These are phyloP conservation scores for Pilophorus perplexus DNA, from an alignment of 2,888 invertebrate genomes.

Conservation along the genomic window DNA sequence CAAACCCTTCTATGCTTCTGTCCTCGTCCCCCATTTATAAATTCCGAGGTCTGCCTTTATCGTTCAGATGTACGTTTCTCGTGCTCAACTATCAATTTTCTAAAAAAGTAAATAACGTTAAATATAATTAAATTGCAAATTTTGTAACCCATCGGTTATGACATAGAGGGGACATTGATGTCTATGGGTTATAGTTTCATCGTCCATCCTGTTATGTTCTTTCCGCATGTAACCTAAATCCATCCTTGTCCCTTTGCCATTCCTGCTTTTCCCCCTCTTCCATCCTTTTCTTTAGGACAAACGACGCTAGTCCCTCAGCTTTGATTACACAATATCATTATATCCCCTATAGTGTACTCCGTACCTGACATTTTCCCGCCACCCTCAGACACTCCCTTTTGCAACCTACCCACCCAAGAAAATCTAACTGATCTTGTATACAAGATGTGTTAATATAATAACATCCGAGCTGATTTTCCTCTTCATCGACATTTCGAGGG, in stretches of 20 bases:
- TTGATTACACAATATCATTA: constrained; percentile 30
- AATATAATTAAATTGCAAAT: too few species aligned
- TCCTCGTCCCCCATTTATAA: not conserved
- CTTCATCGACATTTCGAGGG: too few species aligned
- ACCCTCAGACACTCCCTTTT: not conserved
- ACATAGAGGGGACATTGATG: too few species aligned
- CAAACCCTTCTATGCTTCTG: not conserved
- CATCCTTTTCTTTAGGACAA: not conserved
- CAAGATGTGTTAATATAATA: too few species aligned
- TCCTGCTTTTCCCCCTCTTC: not conserved
- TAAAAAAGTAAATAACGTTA: too few species aligned
- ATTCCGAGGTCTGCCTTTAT: too few species aligned
- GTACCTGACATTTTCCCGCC: not conserved
- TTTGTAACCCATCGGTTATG: too few species aligned
- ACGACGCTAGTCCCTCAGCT: constrained; percentile 13
- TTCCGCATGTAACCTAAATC: not conserved
- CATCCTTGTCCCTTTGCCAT: not conserved
- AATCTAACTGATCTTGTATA: too few species aligned
- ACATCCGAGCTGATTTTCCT: too few species aligned
- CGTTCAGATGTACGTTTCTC: not conserved
- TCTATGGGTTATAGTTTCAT: too few species aligned
- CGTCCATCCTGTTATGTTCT: not conserved
- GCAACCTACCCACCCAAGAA: too few species aligned
- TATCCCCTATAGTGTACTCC: not conserved
- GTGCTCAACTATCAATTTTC: not conserved